A percentile compares a stretch with the other conserved stretches of the same genome.
Evolutionary conservation across 2,797 vertebrate genomes (phyloP).

Genomic region (Knipowitschia caucasica): DNA sequence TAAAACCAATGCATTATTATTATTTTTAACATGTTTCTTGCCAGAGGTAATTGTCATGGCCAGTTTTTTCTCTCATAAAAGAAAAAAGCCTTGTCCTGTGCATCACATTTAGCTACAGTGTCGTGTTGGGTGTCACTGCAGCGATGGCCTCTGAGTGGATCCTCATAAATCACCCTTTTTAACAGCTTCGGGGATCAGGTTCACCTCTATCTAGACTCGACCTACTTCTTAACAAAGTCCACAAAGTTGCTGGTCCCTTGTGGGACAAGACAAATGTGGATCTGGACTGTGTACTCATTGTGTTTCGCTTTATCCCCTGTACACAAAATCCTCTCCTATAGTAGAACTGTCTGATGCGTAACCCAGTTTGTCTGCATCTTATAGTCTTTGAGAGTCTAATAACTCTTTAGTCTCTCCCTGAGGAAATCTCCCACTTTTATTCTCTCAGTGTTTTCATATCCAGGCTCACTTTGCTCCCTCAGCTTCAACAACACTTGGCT

Average conservation of each 20-base stretch:
- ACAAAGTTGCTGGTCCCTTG: constrained; percentile 29
- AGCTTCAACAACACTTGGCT: neutral
- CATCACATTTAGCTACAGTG: constrained; percentile 54
- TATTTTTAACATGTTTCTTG: no score
- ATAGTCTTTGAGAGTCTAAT: constrained; percentile 1
- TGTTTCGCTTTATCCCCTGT: constrained; percentile 39
- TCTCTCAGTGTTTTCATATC: neutral
- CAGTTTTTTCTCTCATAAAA: constrained; percentile 27
- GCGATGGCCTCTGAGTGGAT: constrained; percentile 33
- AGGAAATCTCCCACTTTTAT: neutral
- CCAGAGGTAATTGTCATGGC: no score
- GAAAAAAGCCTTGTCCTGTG: constrained; percentile 29
- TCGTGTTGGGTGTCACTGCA: constrained; percentile 36
- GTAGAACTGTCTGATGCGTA: neutral
- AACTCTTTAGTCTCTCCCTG: constrained; percentile 7
- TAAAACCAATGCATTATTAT: no score
- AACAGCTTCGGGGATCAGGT: constrained; percentile 50
- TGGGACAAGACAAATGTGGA: constrained; percentile 51
- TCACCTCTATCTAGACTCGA: constrained; percentile 56
- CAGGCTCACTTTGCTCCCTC: neutral
- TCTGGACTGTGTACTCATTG: constrained; percentile 32
- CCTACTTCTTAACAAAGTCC: constrained; percentile 58
- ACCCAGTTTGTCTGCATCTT: constrained; percentile 8
- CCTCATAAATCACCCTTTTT: constrained; percentile 60
- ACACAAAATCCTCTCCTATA: constrained; percentile 4